A percentile compares a stretch with the other conserved stretches of the same genome.
Evolutionary conservation across 92 coral and sea anemone genomes (phyloP).

Genomic region (Metridium senile): DNA sequence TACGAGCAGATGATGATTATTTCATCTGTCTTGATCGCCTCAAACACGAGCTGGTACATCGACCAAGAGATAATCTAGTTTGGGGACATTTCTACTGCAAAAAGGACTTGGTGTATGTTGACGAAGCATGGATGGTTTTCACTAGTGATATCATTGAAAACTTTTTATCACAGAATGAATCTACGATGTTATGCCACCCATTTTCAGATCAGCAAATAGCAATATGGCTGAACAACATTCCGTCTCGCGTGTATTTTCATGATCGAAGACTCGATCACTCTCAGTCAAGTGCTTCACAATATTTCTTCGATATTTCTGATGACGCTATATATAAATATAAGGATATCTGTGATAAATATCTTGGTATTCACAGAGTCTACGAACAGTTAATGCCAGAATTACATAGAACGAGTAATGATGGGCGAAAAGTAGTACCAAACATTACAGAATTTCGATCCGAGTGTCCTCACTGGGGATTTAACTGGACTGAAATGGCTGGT

Average conservation of each 20-base stretch:
- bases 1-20: slow-evolving; percentile 65
- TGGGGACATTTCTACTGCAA: slow-evolving; percentile 67
- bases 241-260: slow-evolving; percentile 40
- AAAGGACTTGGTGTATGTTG: slow-evolving; percentile 34
- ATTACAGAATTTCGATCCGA: slow-evolving; percentile 22
- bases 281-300: slow-evolving; percentile 27
- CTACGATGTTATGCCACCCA: slow-evolving; percentile 62
- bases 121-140: slow-evolving; percentile 69
- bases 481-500: slow-evolving; percentile 17
- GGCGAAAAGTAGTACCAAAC: slow-evolving; percentile 29
- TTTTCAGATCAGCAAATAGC: slow-evolving; percentile 75
- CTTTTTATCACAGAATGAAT: slow-evolving; percentile 54
- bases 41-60: slow-evolving; percentile 42
- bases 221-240: slow-evolving; percentile 59
- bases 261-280: slow-evolving; percentile 45
- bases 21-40: slow-evolving; percentile 57
- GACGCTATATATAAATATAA: neutral
- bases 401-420: slow-evolving; percentile 45
- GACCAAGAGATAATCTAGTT: slow-evolving; percentile 49
- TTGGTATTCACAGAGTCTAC: slow-evolving; percentile 54
- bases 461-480: slow-evolving; percentile 35
- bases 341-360: slow-evolving; percentile 29
- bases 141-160: slow-evolving; percentile 37
- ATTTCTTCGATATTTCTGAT: no score
- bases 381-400: slow-evolving; percentile 32